phyloP scores from a whole-genome alignment of 2,797 vertebrate genomes.

The Lepus townsendii region DNA sequence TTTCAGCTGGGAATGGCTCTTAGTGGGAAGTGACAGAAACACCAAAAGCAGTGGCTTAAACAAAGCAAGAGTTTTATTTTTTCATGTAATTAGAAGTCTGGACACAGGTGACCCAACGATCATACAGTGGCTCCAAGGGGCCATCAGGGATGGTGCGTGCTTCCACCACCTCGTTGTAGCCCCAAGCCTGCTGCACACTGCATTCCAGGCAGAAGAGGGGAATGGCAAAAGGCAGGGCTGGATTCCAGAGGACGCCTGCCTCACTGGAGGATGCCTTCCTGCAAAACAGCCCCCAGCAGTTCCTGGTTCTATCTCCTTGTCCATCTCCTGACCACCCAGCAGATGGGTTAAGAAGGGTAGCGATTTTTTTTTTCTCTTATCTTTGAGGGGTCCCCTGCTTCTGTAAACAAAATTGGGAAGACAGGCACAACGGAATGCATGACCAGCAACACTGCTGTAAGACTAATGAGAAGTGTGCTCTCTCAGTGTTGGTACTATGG shows the following conservation, averaged over 20 bases:
- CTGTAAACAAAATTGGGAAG: not conserved
- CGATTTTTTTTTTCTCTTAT: not conserved
- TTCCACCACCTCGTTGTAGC: not conserved
- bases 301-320: not conserved
- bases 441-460: no score
- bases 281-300: not conserved
- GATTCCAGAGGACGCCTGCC: not conserved
- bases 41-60: constrained; percentile 20
- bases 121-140: not conserved
- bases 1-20: not conserved
- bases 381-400: not conserved
- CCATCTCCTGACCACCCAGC: not conserved
- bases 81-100: constrained; percentile 41
- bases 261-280: not conserved
- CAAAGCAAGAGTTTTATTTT: not conserved
- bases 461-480: not conserved
- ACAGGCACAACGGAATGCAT: not conserved
- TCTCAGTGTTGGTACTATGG: not conserved
- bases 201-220: not conserved
- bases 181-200: not conserved
- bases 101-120: not conserved
- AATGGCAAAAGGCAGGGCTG: not conserved
- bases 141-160: not conserved
- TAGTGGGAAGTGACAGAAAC: constrained; percentile 53
- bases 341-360: not conserved